Evolutionary conservation across 2,113 vertebrate genomes (phyloP).

Genomic region (Actenoides hombroni): DNA sequence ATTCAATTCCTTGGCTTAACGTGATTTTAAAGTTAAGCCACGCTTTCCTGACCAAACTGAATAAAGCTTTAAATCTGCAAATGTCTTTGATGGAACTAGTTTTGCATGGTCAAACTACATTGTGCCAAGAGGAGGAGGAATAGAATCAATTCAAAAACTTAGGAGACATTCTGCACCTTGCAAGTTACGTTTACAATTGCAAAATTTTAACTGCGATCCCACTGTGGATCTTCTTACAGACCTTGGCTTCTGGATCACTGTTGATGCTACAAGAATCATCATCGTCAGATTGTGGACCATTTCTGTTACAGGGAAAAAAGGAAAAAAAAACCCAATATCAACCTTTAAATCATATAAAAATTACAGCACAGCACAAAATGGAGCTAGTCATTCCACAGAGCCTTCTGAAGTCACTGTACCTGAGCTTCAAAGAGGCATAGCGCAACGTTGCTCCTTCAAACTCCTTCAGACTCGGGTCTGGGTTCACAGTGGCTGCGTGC

Average conservation of each 20-base stretch:
- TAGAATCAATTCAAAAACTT: background rate
- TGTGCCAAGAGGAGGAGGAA: background rate
- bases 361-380: background rate
- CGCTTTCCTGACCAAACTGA: background rate
- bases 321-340: background rate
- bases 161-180: background rate
- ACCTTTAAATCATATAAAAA: background rate
- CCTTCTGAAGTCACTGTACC: slow-evolving; percentile 69
- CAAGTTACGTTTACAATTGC: background rate
- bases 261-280: slow-evolving; percentile 90
- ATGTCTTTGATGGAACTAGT: background rate
- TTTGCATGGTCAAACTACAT: background rate
- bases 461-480: slow-evolving; percentile 93
- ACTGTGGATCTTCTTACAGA: slow-evolving; percentile 64
- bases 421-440: slow-evolving; percentile 93
- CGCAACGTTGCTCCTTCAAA: slow-evolving; percentile 93
- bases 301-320: slow-evolving; percentile 65
- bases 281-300: slow-evolving; percentile 85
- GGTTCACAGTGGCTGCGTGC: slow-evolving; percentile 90
- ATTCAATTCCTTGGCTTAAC: background rate
- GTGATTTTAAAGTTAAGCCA: background rate
- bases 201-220: background rate
- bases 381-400: background rate
- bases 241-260: slow-evolving; percentile 91
- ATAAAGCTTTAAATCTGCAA: background rate